Conservation (phyloP, 2,888 invertebrate species). For the Ptilodon capucinus region DNA sequence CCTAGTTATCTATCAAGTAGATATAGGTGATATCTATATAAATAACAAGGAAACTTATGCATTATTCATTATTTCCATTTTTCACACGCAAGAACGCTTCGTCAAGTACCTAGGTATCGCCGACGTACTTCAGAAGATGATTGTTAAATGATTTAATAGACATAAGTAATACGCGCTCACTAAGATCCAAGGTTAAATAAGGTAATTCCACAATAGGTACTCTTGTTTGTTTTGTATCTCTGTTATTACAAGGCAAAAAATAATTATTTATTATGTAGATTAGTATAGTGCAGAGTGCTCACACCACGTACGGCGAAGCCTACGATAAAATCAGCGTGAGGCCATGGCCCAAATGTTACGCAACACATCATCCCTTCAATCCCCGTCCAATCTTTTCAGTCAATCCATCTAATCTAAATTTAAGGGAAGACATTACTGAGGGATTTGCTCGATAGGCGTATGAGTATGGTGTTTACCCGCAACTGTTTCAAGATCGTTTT, state of each 20-base stretch:
- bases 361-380: constrained; percentile 16
- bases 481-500: no score
- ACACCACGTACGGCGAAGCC: constrained; percentile 1
- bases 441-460: neutral
- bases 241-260: neutral
- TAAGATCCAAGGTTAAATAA: neutral
- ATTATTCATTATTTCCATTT: neutral
- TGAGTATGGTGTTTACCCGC: no score
- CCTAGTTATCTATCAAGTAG: no score
- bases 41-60: no score
- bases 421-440: constrained; percentile 11
- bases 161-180: neutral
- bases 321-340: constrained; percentile 1
- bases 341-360: constrained; percentile 20
- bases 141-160: neutral
- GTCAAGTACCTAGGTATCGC: neutral
- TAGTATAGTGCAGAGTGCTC: neutral
- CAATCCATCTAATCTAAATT: constrained; percentile 33
- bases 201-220: neutral
- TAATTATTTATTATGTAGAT: neutral
- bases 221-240: neutral
- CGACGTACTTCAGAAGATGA: neutral
- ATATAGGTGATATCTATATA: no score
- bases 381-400: constrained; percentile 23
- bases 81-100: neutral